phyloP scores from a whole-genome alignment of 2,113 vertebrate genomes.

The Acinonyx jubatus region DNA sequence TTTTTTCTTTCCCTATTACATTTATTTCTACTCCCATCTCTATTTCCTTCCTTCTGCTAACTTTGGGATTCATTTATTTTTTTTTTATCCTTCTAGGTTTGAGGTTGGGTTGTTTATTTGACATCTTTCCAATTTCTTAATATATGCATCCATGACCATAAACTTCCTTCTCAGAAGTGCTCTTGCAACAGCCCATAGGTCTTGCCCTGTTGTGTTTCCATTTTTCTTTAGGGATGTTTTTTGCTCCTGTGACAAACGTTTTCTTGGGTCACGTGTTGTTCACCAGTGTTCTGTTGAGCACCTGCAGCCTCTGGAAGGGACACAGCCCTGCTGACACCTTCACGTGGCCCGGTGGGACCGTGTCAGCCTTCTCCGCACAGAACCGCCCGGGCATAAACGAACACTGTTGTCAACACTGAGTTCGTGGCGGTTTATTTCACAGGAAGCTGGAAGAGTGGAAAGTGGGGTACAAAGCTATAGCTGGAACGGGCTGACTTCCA shows the following conservation, averaged over 20 bases:
- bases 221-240: not conserved
- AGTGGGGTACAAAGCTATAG: too few relatives aligned
- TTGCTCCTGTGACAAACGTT: not conserved
- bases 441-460: not conserved
- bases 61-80: not conserved
- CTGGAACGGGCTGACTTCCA: not conserved
- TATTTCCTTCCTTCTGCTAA: not conserved
- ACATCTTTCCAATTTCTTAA: not conserved
- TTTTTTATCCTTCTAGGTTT: not conserved
- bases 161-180: not conserved
- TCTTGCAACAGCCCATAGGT: not conserved
- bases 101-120: not conserved
- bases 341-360: not conserved
- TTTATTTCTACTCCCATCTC: not conserved
- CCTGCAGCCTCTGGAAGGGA: not conserved
- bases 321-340: not conserved
- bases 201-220: not conserved
- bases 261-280: not conserved
- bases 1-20: not conserved
- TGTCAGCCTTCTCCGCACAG: not conserved
- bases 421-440: not conserved
- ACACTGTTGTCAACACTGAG: not conserved
- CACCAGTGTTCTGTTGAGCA: not conserved
- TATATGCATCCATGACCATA: not conserved
- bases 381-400: not conserved